These are phyloP conservation scores for Panzeria rudis DNA, from an alignment of 2,888 invertebrate species.

Conservation along the genomic window DNA sequence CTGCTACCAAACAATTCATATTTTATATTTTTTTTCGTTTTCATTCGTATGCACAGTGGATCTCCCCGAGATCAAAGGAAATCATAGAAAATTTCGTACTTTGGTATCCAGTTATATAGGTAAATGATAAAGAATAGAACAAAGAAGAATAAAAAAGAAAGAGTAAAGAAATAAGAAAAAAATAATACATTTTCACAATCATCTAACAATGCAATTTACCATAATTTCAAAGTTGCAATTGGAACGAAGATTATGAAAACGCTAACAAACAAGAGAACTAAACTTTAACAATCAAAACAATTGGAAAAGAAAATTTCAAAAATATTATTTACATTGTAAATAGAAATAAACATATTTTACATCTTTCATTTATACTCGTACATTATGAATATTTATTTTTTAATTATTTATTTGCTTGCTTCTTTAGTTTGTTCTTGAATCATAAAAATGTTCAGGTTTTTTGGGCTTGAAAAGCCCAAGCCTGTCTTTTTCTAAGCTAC, in stretches of 20 bases:
- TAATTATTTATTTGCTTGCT: slow-evolving; percentile 68
- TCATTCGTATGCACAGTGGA: slow-evolving; percentile 89
- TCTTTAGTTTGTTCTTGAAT: slow-evolving; percentile 67
- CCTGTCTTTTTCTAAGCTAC: slow-evolving; percentile 41
- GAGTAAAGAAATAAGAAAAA: slow-evolving; percentile 40
- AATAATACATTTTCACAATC: slow-evolving; percentile 52
- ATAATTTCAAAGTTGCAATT: background rate
- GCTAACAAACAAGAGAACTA: background rate
- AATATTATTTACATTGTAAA: slow-evolving; percentile 11
- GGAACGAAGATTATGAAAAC: slow-evolving; percentile 45
- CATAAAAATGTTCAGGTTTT: slow-evolving; percentile 49
- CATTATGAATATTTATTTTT: slow-evolving; percentile 54
- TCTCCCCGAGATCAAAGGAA: slow-evolving; percentile 99
- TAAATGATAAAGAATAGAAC: slow-evolving; percentile 84
- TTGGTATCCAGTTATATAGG: slow-evolving; percentile 99
- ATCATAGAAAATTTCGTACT: slow-evolving; percentile 99
- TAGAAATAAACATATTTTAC: slow-evolving; percentile 16
- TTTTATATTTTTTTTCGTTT: slow-evolving; percentile 80
- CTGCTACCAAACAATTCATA: slow-evolving; percentile 67
- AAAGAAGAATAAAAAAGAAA: slow-evolving; percentile 31
- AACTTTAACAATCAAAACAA: background rate
- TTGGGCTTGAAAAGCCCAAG: slow-evolving; percentile 37
- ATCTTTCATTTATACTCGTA: slow-evolving; percentile 55
- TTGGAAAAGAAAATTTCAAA: background rate
- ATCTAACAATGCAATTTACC: slow-evolving; percentile 13